Conservation (phyloP, 2,888 invertebrate species). For the Acronicta psi region DNA sequence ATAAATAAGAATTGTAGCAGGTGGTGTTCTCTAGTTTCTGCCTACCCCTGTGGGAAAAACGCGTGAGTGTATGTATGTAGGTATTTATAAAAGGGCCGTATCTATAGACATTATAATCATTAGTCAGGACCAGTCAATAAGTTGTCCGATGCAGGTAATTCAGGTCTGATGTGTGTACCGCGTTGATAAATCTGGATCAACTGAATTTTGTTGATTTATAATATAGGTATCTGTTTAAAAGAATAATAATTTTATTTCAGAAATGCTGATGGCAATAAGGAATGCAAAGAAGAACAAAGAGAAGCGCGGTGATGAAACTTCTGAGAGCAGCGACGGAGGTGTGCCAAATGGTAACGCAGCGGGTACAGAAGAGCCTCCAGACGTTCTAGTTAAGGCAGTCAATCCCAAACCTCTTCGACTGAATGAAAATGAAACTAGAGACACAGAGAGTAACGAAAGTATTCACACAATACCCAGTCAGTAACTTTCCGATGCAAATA, state of each 20-base stretch:
- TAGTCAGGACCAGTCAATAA: too few species aligned
- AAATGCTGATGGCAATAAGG: constrained; percentile 78
- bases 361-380: constrained; percentile 8
- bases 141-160: too few species aligned
- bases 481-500: not conserved
- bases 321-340: constrained; percentile 11
- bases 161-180: too few species aligned
- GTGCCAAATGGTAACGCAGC: not conserved
- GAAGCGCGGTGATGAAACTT: constrained; percentile 9
- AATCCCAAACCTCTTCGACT: not conserved
- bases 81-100: too few species aligned
- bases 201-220: too few species aligned
- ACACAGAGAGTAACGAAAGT: not conserved
- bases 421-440: not conserved
- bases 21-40: too few species aligned
- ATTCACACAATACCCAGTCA: not conserved
- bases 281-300: constrained; percentile 76
- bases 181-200: too few species aligned
- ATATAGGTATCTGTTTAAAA: too few species aligned
- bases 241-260: constrained; percentile 51
- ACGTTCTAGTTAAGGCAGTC: not conserved
- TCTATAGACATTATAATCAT: too few species aligned
- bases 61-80: too few species aligned
- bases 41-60: too few species aligned
- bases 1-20: too few species aligned